Base-by-base conservation (phyloP, 2,888 invertebrate species). In the Thereva nobilitata region DNA sequence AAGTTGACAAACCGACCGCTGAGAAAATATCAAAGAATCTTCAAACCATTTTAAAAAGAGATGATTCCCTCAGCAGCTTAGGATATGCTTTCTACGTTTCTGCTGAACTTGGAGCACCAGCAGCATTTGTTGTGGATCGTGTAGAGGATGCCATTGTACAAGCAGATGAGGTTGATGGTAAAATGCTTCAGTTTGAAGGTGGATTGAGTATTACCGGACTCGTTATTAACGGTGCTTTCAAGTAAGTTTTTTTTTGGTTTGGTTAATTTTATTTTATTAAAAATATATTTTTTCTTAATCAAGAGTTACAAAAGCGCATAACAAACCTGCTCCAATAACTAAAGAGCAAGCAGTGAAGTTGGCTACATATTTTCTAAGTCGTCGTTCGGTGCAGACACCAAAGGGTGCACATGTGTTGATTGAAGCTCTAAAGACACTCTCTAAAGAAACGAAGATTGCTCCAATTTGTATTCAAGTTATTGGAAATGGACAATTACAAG, bases 141-240 rank as follows among this genome's bases (percentile, higher is more conserved):
- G 89, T 96, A 35, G 95, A 96, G 80, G 95, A 96, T 78, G 90
- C 93, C n/a, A 84, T 97, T 68, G 89, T 93, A 3, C 95, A 97
- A 76, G 97, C 97, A 2, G 97, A 98, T 82, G 97, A 97, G 84
- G 90, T 94, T 4, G 93, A 97, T 81, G 90, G 92, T 8, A 88
- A 87, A 75, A 88, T 91, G 74, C 83, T 95, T 70, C 92, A 97
- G 83, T 97, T 95, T 80, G 97, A 97, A 79, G 93, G 94, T 40
- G 94, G 94, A 6, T 83, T 95, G 59, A 90, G 91, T 2, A 88
- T 90, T 53, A 93, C 93, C 0, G 86, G 87, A 0, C 76, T 86
- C 40, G 75, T 89, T 40, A 80, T 89, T 1, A 83, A 85, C 10
- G 86, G 87, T 35, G 84, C 85, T 1, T 77, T 83, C 40, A 81